Base-by-base conservation (phyloP, 1,140 invertebrate species). In the Drosophila novamexicana region DNA sequence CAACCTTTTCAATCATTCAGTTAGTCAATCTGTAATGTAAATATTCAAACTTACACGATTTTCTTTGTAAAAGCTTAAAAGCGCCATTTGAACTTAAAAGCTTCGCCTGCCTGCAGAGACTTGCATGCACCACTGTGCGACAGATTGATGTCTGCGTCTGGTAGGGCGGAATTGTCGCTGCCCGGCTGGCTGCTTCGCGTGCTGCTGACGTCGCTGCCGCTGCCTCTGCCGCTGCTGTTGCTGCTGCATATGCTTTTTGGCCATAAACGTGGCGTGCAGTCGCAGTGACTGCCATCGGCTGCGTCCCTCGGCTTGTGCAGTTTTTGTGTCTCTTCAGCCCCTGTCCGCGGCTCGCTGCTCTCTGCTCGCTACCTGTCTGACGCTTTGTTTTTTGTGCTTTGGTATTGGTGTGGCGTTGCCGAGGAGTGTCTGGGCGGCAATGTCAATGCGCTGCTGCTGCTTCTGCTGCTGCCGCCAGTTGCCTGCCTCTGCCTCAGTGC, bases 221-320 rank as follows among this genome's bases (percentile, higher is more conserved):
- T 65, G 79, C 22, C 49, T 59, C 58, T 32, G 61, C 42, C 36
- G 58, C 40, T 59, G 49, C n/a, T 40, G 44, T 16, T 50, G 40
- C 32, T 22, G 69, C 70, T 76, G 75, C 70, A 83, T 81, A 78
- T 84, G 81, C 74, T 85, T 85, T 84, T 85, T 69, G 75, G 81
- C 64, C 69, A 77, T 73, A 77, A 76, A 71, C 74, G 68, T 76
- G 74, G 74, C 62, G 69, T 72, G 73, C 73, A 76, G 68, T 64
- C 67, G 66, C 49, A 47, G 56, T 53, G 45, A 44, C 54, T 36
- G 67, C 12, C 61, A 42, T 56, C 58, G 58, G 54, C 49, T 34
- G 56, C 40, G 56, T 58, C 42, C 57, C 56, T 45, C 40, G 40
- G 57, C 16, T 57, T 57, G 61, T 75, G 72, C 70, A 73, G 61